Base-by-base conservation (phyloP, 2,888 invertebrate genomes). In the Eumacrocentrus americanus region DNA sequence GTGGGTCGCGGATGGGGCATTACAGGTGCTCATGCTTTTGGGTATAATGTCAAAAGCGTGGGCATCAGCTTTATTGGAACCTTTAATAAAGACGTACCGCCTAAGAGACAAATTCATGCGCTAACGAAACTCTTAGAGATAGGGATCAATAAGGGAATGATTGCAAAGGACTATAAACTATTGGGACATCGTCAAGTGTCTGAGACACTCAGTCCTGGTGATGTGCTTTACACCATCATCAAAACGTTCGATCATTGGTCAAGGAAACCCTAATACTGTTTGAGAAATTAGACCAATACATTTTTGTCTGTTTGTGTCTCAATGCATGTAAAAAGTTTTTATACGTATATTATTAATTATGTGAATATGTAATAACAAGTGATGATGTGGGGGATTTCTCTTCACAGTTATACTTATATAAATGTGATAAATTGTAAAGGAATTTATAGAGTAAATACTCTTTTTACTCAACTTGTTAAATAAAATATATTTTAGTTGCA, bases 31-130 rank as follows among this genome's bases (percentile, higher is more conserved):
- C 91, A 92, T 71, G 85, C 91, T 0, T 83, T 84, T 40, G 73
- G 87, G 42, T 90, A 86, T 73, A 91, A 91, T 74, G 77, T 77
- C 11, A 83, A 80, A 52, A 89, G 90, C 71, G 85, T 91, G 25
- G 89, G 89, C 1, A 86, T 92, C 6, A 88, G 88, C 3, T 89
- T 89, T 68, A 87, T 91, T 57, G 91, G 91, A 5, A 89, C 89
- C 0, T 91, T 90, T 66, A 87, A 84, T 46, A 81, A 74, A 0
- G 77, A 80, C 0, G 62, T 53, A 35, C 81, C 81, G 1, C 61
- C 67, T 1, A 47, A 67, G n/a, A 25, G 18, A 5, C 80, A 80
- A 73, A 67, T 91, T 0, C 82, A 84, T 14, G 89, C 89, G 0
- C 88, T 88, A 2, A 78, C 84, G 46, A 83, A 85, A 61, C 79